Evolutionary conservation across 1,140 invertebrate genomes (phyloP).

Genomic region (Colletes gigas): DNA sequence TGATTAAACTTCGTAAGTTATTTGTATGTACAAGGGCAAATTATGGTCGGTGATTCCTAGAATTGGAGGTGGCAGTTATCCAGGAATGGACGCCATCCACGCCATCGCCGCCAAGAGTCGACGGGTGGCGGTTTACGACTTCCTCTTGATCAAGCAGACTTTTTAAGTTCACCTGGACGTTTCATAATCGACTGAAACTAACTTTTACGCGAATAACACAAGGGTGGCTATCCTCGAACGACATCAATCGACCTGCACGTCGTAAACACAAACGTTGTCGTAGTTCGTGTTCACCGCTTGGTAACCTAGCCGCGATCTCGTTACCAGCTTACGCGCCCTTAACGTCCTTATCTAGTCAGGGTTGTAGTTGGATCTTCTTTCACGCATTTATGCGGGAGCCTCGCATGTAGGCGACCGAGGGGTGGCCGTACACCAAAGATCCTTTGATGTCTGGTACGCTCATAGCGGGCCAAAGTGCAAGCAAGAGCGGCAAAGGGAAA

Average conservation of each 20-base stretch:
- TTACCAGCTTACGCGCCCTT: conserved; percentile 37
- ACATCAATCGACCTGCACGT: too few species aligned
- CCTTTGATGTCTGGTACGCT: conserved; percentile 85
- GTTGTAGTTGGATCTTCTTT: conserved; percentile 27
- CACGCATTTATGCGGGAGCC: conserved; percentile 55
- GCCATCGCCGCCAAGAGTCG: too few species aligned
- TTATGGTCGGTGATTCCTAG: too few species aligned
- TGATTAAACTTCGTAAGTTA: too few species aligned
- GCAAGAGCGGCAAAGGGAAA: conserved; percentile 35
- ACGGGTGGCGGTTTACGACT: too few species aligned
- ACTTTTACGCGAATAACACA: too few species aligned
- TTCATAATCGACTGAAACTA: too few species aligned
- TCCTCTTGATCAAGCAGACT: not conserved
- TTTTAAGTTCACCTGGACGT: not conserved
- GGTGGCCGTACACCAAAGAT: conserved; percentile 51
- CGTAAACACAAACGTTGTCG: not conserved
- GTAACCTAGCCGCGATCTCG: conserved; percentile 45
- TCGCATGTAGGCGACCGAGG: conserved; percentile 41
- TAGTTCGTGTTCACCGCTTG: too few species aligned
- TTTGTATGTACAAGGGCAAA: too few species aligned
- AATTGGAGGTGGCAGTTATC: too few species aligned
- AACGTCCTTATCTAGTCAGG: conserved; percentile 37
- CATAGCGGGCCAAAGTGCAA: conserved; percentile 87
- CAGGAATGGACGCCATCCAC: too few species aligned
- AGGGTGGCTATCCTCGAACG: not conserved